Base-by-base conservation (phyloP, 2,113 vertebrate species). In the Platichthys stellatus region DNA sequence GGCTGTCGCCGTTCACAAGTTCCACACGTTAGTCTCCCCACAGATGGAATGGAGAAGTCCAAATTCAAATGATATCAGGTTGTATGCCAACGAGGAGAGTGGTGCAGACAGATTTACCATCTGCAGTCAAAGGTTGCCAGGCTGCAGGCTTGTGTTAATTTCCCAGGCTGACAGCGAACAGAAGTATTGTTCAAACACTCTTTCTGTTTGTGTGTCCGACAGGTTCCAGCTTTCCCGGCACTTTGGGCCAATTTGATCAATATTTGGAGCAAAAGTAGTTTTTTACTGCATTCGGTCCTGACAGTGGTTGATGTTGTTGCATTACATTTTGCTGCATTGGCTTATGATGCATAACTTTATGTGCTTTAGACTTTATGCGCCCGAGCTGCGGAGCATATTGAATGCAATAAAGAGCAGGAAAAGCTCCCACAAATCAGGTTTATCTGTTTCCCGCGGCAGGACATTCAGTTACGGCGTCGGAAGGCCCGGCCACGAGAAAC, bases 381-480 rank as follows among this genome's bases (percentile, higher is more conserved):
- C 21, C 5, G 43, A 18, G 15, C 75, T 13, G 31, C 24, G 59
- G 56, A 80, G 69, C 31, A 75, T 74, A 82, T 82, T 80, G 65
- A 40, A 64, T 69, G 69, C 51, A 77, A 87, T 86, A 74, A 83
- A 86, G 61, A 81, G 54, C 2, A 45, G 57, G 64, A 69, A 60
- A 78, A 74, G 45, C 70, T 61, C 40, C 72, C 76, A 87, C 85
- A 88, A 87, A 87, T 87, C 79, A 83, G 79, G 68, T 85, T 89
- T 86, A 86, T 89, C 82, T 82, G 65, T 24, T 60, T 68, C 67
- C 79, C 76, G 61, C 78, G 69, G 83, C 73, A 80, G 78, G 64
- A 80, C 81, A 57, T 79, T 74, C 68, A 28, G 38, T 61, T 51
- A 26, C 54, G 31, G 66, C 54, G 11, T 14, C 73, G 26, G 68